Conservation (phyloP, 2,888 invertebrate species). For the Morpho helenor region DNA sequence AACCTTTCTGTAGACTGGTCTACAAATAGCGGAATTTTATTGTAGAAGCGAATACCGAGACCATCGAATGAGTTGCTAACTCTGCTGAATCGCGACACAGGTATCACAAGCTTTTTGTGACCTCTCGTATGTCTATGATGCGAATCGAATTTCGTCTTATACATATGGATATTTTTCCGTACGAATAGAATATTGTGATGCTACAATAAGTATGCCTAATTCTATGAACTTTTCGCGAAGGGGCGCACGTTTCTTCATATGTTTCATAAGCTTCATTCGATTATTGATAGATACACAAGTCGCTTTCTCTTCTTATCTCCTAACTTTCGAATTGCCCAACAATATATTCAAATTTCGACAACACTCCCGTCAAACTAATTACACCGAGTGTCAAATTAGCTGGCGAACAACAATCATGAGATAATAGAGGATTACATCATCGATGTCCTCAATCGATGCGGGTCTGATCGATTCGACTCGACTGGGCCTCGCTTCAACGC, state of each 20-base stretch:
- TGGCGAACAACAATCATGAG: conserved; percentile 20
- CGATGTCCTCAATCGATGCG: conserved; percentile 55
- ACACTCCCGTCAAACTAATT: conserved; percentile 23
- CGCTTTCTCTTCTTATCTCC: conserved; percentile 20
- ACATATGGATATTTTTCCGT: no score
- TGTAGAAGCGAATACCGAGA: no score
- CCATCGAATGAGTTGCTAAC: no score
- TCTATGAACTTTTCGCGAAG: no score
- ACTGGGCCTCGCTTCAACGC: conserved; percentile 33
- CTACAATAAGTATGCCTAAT: background rate
- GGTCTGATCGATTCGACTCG: conserved; percentile 52
- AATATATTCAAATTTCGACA: conserved; percentile 12
- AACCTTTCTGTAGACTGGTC: no score
- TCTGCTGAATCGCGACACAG: no score
- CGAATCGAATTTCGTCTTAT: no score
- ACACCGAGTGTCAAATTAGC: conserved; percentile 20
- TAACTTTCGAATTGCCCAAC: conserved; percentile 24
- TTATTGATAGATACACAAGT: background rate
- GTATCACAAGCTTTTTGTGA: no score
- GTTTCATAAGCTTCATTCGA: background rate
- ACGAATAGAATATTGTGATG: no score
- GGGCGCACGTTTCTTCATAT: no score
- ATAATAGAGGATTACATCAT: conserved; percentile 53
- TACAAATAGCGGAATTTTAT: background rate
- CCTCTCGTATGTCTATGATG: no score